Conservation (phyloP, 2,888 invertebrate genomes). For the Liposcelis brunnea region DNA sequence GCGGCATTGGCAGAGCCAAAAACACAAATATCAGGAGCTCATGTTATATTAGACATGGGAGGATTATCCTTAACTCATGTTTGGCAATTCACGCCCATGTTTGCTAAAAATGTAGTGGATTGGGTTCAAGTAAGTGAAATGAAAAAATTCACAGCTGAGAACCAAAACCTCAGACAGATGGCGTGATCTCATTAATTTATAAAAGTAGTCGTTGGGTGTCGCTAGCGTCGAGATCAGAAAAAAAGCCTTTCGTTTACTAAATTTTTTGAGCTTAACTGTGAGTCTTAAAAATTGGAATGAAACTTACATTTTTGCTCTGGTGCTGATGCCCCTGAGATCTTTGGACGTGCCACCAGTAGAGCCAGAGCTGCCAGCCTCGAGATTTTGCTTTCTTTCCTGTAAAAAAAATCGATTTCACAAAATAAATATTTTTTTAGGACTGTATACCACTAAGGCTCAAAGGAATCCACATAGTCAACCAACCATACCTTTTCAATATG, state of each 20-base stretch:
- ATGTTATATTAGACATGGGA: constrained; percentile 74
- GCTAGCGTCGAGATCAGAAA: too few species aligned
- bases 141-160: too few species aligned
- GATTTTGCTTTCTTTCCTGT: neutral
- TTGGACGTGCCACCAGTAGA: too few species aligned
- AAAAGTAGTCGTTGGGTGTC: too few species aligned
- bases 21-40: constrained; percentile 49
- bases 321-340: too few species aligned
- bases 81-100: constrained; percentile 71
- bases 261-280: neutral
- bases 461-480: constrained; percentile 75
- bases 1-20: constrained; percentile 67
- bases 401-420: neutral
- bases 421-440: constrained; percentile 46
- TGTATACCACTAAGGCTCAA: constrained; percentile 71
- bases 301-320: too few species aligned
- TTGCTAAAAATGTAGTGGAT: constrained; percentile 69
- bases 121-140: constrained; percentile 52
- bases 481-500: constrained; percentile 78
- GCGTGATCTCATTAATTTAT: too few species aligned
- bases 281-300: too few species aligned
- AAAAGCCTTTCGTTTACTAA: too few species aligned
- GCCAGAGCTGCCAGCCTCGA: too few species aligned
- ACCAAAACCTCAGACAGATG: too few species aligned
- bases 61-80: constrained; percentile 65